phyloP scores from a whole-genome alignment of 1,140 invertebrate genomes.

The Planococcus citri region DNA sequence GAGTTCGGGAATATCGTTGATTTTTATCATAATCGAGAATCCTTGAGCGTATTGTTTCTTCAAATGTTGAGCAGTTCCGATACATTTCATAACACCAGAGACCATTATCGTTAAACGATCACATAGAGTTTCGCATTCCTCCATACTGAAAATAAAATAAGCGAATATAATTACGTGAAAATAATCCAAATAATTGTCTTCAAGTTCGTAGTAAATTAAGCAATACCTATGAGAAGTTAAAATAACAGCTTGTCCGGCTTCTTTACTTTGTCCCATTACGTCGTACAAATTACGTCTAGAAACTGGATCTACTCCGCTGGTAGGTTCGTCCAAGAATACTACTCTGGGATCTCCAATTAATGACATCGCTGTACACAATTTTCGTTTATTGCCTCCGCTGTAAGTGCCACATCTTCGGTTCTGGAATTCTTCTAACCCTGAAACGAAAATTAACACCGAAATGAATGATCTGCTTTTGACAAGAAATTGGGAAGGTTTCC shows the following conservation, averaged over 20 bases:
- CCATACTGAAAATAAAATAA: conserved; percentile 26
- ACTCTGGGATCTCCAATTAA: conserved; percentile 80
- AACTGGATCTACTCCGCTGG: conserved; percentile 65
- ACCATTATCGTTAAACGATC: conserved; percentile 78
- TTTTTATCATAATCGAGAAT: conserved; percentile 37
- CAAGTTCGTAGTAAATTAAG: not conserved
- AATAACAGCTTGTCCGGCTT: conserved; percentile 29
- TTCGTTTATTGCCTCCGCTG: conserved; percentile 89
- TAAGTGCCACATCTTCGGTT: conserved; percentile 26
- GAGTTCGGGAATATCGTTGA: not conserved
- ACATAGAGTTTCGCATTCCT: conserved; percentile 67
- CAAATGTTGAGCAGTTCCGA: conserved; percentile 37
- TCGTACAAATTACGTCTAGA: conserved; percentile 63
- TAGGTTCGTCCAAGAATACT: conserved; percentile 76
- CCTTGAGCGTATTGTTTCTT: conserved; percentile 37
- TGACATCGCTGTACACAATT: conserved; percentile 84
- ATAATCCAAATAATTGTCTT: not conserved
- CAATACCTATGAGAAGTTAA: conserved; percentile 29
- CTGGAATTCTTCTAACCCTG: conserved; percentile 20
- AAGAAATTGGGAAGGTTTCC: no score
- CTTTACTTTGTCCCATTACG: conserved; percentile 48
- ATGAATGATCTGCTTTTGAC: no score
- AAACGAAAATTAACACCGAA: no score
- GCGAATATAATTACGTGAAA: conserved; percentile 25
- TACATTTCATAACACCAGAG: conserved; percentile 47